phyloP scores from a whole-genome alignment of 2,113 vertebrate species.

The Ctenomys sociabilis region DNA sequence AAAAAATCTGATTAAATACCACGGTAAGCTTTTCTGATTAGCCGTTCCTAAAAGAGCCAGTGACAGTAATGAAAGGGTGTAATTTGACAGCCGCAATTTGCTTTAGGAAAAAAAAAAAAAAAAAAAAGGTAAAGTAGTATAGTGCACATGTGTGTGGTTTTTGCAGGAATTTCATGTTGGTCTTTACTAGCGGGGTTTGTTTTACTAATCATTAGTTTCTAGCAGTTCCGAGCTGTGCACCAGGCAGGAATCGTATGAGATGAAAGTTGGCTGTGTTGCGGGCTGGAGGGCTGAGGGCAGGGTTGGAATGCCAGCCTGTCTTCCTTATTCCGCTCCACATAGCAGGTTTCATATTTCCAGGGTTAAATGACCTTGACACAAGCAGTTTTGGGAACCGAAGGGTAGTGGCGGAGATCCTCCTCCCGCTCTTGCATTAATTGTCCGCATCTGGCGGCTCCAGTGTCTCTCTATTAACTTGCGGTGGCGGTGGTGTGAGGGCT shows the following conservation, averaged over 20 bases:
- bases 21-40: constrained; percentile 85
- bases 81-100: constrained; percentile 83
- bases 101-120: constrained; percentile 53
- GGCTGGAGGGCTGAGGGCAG: constrained; percentile 54
- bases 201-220: constrained; percentile 67
- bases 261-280: constrained; percentile 31
- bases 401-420: not conserved
- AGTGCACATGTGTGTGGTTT: constrained; percentile 54
- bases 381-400: constrained; percentile 10
- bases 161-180: constrained; percentile 78
- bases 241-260: constrained; percentile 65
- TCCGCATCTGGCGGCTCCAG: constrained; percentile 43
- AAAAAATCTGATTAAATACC: constrained; percentile 84
- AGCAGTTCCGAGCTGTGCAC: constrained; percentile 51
- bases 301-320: not conserved
- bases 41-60: constrained; percentile 81
- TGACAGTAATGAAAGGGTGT: constrained; percentile 85
- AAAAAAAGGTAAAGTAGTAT: constrained; percentile 76
- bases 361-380: not conserved
- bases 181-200: constrained; percentile 71
- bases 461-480: constrained; percentile 45
- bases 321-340: not conserved
- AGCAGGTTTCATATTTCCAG: not conserved
- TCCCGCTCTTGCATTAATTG: not conserved
- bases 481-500: constrained; percentile 27